Evolutionary conservation across 2,113 vertebrate genomes (phyloP).

Genomic region (Pelecanus crispus): DNA sequence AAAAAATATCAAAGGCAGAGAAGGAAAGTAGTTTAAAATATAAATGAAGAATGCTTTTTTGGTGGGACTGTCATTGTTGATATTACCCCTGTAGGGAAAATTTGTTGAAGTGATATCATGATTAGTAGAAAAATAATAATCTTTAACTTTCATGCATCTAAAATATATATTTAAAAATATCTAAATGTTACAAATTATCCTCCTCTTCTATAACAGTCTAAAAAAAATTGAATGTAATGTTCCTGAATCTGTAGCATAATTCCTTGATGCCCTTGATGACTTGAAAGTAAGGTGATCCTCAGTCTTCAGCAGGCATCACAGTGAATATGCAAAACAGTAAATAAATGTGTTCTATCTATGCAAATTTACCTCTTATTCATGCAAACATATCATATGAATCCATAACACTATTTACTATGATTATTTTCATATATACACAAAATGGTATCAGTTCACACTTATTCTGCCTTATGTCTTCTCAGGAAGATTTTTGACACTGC

Average conservation of each 20-base stretch:
- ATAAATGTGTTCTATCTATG: rapidly evolving
- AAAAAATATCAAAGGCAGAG: neutral
- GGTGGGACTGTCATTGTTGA: neutral
- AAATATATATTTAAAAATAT: neutral
- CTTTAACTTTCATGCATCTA: neutral
- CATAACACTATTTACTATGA: neutral
- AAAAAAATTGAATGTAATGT: neutral
- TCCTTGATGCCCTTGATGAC: neutral
- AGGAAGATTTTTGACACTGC: neutral
- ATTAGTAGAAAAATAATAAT: neutral
- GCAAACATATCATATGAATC: neutral
- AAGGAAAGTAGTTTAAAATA: neutral
- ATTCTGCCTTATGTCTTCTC: neutral
- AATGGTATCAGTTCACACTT: neutral
- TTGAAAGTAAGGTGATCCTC: neutral
- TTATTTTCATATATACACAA: neutral
- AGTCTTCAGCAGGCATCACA: neutral
- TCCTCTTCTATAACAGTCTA: neutral
- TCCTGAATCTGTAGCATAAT: neutral
- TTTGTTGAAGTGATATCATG: neutral
- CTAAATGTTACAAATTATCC: neutral
- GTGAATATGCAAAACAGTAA: neutral
- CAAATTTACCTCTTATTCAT: neutral
- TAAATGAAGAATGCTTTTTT: neutral
- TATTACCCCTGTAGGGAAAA: neutral